phyloP scores from a whole-genome alignment of 1,140 invertebrate species.

The Phymorhynchus buccinoides region DNA sequence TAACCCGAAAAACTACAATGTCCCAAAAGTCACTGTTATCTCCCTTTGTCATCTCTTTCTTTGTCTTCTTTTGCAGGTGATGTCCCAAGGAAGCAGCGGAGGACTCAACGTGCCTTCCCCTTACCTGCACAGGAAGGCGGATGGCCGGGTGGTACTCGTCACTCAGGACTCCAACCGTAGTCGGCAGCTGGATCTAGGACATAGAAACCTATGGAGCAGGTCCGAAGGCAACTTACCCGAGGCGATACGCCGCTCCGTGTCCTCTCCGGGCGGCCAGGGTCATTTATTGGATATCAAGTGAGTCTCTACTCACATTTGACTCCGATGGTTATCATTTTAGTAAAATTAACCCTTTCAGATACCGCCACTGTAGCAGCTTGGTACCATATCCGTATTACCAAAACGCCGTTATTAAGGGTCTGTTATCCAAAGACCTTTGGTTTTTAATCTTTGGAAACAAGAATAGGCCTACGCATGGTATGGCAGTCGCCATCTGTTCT shows the following conservation, averaged over 20 bases:
- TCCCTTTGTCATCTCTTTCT: not conserved
- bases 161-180: constrained; percentile 30
- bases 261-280: not conserved
- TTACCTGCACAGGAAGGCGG: constrained; percentile 19
- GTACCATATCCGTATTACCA: too few species aligned
- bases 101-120: constrained; percentile 18
- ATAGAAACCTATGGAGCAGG: too few species aligned
- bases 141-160: constrained; percentile 25
- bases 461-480: too few species aligned
- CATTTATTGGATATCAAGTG: constrained; percentile 12
- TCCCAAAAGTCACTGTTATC: too few species aligned
- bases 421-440: too few species aligned
- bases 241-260: not conserved
- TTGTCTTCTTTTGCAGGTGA: not conserved
- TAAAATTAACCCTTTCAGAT: too few species aligned
- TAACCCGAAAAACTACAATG: too few species aligned
- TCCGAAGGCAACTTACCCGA: constrained; percentile 31
- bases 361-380: too few species aligned
- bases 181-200: not conserved
- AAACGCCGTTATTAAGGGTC: too few species aligned
- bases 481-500: too few species aligned
- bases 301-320: not conserved
- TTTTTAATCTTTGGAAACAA: too few species aligned
- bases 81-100: not conserved
- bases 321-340: not conserved